Base-by-base conservation (phyloP, 2,113 vertebrate genomes). In the Pristiophorus japonicus region DNA sequence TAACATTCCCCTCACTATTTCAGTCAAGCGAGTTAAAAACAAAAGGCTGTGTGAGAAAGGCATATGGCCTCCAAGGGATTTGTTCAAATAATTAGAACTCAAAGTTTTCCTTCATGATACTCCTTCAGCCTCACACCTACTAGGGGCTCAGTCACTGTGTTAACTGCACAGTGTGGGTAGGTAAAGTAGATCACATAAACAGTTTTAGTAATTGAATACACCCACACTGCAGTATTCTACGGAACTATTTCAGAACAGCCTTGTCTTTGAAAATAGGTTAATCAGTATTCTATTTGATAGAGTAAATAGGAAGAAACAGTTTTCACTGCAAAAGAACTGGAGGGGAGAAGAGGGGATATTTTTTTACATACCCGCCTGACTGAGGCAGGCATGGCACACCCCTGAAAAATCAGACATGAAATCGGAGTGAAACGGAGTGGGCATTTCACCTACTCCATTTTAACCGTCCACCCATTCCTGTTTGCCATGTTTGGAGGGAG, bases 181-280 rank as follows among this genome's bases (percentile, higher is more conserved):
- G 34, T 42, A 66, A 94, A 67, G 59, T 34, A 67, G 22, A 24
- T 34, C 51, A 45, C 55, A 90, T 62, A n/a, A 91, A 91, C 30
- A 7, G 18, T 45, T 65, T 66, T 22, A 66, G 63, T 66, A 66
- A 24, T 42, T 66, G 16, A 67, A 42, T 27, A 65, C 62, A 42
- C 91, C 18, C 62, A 65, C 87, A 45, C 91, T 66, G 59, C 18
- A 24, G 38, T 3, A 42, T 45, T 45, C 63, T 94, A 11, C 2
- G n/a, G 62, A 66, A 45, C n/a, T 93, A 38, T n/a, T 93, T 65
- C n/a, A 93, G 27, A 65, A 65, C 62, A 65, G 20, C 62, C 59
- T 65, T 93, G 59, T 38, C 34, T 63, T 42, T 65, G 47, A 65
- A 93, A 90, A 38, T 65, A 93, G 90, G 90, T 93, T 65, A 93